Evolutionary conservation across 2,888 invertebrate species (phyloP), one percentile per base, ranked within the genome.

Genomic region (Chloroclysta siterata): DNA sequence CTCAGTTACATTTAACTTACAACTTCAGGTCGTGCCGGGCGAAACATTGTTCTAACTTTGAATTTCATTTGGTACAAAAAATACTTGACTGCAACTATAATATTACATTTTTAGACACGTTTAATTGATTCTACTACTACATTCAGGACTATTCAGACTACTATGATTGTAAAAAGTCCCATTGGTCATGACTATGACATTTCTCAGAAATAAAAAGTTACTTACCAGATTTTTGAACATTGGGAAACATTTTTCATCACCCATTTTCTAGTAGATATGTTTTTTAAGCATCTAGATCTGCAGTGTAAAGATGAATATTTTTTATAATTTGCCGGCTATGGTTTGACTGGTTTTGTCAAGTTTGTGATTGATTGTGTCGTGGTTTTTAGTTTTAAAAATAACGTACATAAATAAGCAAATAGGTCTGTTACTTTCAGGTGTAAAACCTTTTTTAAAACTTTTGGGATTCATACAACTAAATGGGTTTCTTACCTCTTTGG

Each of bases 201-300:
- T 46, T 52, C n/a, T 14, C 0, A 22, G 22, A 52, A 39, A 15
- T 14, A 36, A 15, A 47, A 28, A 29, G 0, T 11, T 42, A 60
- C 66, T 67, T 46, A 69, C 69, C 64, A 69, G 46, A n/a, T 59
- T 62, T 64, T 28, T 54, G 36, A 71, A 44, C 22, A 44, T n/a
- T 28, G 65, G 69, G 62, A 55, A 71, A 60, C 70, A 71, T 71
- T 55, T 63, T 60, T 63, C 59, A 15, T 51, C 70, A 55, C 70
- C 70, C 70, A 71, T 71, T 63, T 59, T 62, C 39, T 17, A 44
- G 36, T 51, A 22, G 3, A 22, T 22, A 55, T 33, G 53, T 61
- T 52, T 64, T 64, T 59, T 8, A 60, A 55, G n/a, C 48, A 60
- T 52, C 63, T 62, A 61, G 11, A 59, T 6, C 29, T 48, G 22